Evolutionary conservation across 53 echinoderm and acorn worm species (phyloP), one percentile per base, ranked within the genome.

Genomic region (Glandiceps talaboti): DNA sequence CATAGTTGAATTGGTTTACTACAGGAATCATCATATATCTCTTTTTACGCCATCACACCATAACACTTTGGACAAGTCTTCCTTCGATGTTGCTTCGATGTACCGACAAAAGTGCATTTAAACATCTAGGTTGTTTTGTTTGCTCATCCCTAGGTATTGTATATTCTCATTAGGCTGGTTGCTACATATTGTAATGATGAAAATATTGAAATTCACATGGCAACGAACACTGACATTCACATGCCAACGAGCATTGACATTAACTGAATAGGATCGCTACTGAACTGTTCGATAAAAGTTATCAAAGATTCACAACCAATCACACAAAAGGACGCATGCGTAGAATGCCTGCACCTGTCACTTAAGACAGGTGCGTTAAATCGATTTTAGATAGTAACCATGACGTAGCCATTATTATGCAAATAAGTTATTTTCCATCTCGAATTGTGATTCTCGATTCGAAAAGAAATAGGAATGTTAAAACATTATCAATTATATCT

Each of bases 281-380:
- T 12, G 64, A 12, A 45, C 20, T 45, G 64, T 45, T 45, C 64
- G 64, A 45, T 45, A 45, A 45, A 45, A 45, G 64, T 45, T 45
- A 45, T 45, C 64, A 45, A 45, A 45, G 20, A 45, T 45, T 45
- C 64, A 45, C 27, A 74, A 74, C 84, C 84, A 79, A 84, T 75
- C 33, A 75, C 79, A 77, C 74, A 31, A 73, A 25, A 33, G 72
- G n/a, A 33, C 79, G 80, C 85, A 85, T 85, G 85, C 85, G 85
- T 80, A 85, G 75, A 75, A 76, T 30, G 30, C 30, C 79, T 74
- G 27, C 85, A 85, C 85, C 85, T 85, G 85, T 76, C 85, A 45
- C 32, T 76, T 26, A 85, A 31, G 76, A 80, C 85, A 85, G 85
- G 85, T 85, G 85, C 80, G n/a, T 0, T 1, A 1, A 79, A 85